Evolutionary conservation across 2,113 vertebrate genomes (phyloP).

Genomic region (Bubo bubo): DNA sequence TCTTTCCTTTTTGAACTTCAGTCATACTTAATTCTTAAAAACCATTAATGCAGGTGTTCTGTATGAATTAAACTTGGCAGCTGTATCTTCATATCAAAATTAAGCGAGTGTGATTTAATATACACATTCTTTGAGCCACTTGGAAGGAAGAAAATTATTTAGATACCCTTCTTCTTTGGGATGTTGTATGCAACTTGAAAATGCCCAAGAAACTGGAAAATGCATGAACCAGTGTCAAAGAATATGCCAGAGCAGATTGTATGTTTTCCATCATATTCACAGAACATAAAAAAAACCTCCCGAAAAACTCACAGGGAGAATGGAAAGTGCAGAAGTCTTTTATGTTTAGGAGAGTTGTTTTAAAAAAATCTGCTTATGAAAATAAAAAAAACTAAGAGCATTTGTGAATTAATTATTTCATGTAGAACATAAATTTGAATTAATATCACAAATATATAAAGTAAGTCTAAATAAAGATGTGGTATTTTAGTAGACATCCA

Average conservation of each 20-base stretch:
- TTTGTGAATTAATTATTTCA: not conserved
- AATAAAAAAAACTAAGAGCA: not conserved
- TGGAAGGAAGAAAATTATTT: not conserved
- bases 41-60: not conserved
- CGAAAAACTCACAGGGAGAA: not conserved
- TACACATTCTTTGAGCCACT: not conserved
- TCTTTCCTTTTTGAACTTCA: not conserved
- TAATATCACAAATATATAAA: not conserved
- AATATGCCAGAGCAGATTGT: not conserved
- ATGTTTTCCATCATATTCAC: not conserved
- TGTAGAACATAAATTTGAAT: not conserved
- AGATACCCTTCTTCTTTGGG: not conserved
- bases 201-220: not conserved
- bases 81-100: not conserved
- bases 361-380: not conserved
- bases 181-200: not conserved
- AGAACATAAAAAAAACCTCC: not conserved
- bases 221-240: not conserved
- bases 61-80: not conserved
- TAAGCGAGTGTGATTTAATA: not conserved
- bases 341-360: not conserved
- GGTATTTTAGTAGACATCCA: not conserved
- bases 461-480: not conserved
- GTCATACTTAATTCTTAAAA: not conserved
- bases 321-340: not conserved